These are phyloP conservation scores for Mormyrus proboscirostris DNA, from an alignment of 2,797 vertebrate species.

Conservation along the genomic window DNA sequence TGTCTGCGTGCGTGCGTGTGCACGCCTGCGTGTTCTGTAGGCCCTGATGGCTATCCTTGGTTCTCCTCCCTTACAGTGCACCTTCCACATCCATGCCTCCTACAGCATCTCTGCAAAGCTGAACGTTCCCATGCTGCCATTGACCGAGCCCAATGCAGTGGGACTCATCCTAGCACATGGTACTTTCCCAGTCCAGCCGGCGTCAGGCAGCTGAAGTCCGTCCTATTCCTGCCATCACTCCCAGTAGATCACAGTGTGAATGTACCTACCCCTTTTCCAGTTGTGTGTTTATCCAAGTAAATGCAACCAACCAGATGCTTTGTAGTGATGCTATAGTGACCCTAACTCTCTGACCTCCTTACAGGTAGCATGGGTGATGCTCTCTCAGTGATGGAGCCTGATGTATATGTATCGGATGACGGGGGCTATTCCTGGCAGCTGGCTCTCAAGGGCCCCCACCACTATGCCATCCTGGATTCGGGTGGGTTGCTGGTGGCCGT, in stretches of 20 bases:
- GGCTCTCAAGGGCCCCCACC: conserved; percentile 81
- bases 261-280: neutral
- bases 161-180: conserved; percentile 89
- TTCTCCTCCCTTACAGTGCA: conserved; percentile 70
- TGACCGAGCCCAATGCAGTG: conserved; percentile 83
- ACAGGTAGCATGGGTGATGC: conserved; percentile 84
- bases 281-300: neutral
- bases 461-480: conserved; percentile 89
- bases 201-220: neutral
- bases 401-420: conserved; percentile 90
- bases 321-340: neutral
- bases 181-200: conserved; percentile 42
- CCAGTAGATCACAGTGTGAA: neutral
- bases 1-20: neutral
- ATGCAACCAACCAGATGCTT: neutral
- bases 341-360: conserved; percentile 12
- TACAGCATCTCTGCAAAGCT: conserved; percentile 80
- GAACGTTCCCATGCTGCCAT: conserved; percentile 79
- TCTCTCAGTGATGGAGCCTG: conserved; percentile 74
- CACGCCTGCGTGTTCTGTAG: neutral
- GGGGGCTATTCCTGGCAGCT: conserved; percentile 85
- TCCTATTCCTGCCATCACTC: neutral
- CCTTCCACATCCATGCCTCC: conserved; percentile 84
- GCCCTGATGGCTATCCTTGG: conserved; percentile 13
- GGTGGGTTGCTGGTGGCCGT: conserved; percentile 88